A percentile compares a stretch with the other conserved stretches of the same genome.
These are phyloP conservation scores for Calcarius ornatus DNA, from an alignment of 2,113 vertebrate genomes.

Conservation along the genomic window DNA sequence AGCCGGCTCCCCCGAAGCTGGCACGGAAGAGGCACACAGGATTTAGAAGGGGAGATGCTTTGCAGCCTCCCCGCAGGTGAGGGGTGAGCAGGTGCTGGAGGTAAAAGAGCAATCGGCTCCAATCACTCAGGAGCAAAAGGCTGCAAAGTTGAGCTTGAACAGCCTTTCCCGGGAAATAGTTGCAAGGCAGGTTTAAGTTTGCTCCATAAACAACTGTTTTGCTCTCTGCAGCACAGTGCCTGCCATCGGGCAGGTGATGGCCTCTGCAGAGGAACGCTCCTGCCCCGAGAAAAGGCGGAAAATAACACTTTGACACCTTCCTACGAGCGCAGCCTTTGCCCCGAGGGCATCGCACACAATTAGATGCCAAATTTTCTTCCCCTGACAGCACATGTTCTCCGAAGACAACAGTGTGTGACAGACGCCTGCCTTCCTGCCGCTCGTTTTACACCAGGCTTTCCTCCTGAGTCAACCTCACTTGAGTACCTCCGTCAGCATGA, in stretches of 20 bases:
- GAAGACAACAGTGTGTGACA: background rate
- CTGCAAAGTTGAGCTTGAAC: background rate
- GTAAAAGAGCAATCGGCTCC: background rate
- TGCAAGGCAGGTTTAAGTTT: constrained; percentile 25
- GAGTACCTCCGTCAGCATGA: accelerated
- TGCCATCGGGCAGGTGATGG: background rate
- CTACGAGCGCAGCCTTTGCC: background rate
- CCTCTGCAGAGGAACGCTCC: background rate
- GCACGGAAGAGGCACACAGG: accelerated
- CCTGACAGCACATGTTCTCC: background rate
- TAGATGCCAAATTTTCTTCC: background rate
- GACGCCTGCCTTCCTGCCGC: background rate
- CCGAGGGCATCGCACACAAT: background rate
- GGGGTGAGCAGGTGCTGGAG: background rate
- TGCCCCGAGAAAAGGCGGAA: background rate
- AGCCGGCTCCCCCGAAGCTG: background rate
- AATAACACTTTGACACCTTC: background rate
- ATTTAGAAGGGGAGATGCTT: background rate
- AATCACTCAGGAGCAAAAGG: background rate
- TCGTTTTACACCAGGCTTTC: background rate
- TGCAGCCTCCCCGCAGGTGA: background rate
- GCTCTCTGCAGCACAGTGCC: background rate
- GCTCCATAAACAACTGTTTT: background rate
- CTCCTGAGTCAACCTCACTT: background rate
- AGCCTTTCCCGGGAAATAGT: background rate